Conservation (phyloP, 1,140 invertebrate genomes). For the Halotydeus destructor region DNA sequence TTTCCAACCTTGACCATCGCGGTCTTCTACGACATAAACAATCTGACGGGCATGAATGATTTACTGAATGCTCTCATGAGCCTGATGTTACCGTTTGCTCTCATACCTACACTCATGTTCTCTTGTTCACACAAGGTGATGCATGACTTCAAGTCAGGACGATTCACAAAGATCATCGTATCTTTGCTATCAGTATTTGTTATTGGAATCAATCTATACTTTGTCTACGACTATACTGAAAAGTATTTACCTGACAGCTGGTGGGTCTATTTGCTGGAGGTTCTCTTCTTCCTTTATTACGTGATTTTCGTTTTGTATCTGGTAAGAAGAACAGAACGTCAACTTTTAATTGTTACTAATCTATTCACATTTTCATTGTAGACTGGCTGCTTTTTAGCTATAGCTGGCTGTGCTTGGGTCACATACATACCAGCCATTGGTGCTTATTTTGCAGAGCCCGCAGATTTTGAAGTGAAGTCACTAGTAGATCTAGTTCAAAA, state of each 20-base stretch:
- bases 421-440: constrained; percentile 6
- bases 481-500: too few species aligned
- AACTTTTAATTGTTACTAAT: constrained; percentile 1
- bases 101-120: constrained; percentile 11
- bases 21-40: constrained; percentile 11
- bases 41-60: constrained; percentile 13
- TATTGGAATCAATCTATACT: constrained; percentile 13
- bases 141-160: constrained; percentile 9
- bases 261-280: not conserved
- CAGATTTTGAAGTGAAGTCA: constrained; percentile 4
- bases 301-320: constrained; percentile 13
- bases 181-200: constrained; percentile 10
- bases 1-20: constrained; percentile 24
- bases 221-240: constrained; percentile 8
- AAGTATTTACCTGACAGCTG: not conserved
- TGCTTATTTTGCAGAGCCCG: constrained; percentile 4
- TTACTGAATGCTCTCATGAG: constrained; percentile 12
- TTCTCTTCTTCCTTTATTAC: constrained; percentile 11
- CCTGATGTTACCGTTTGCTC: constrained; percentile 12
- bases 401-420: not conserved
- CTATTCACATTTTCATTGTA: constrained; percentile 4
- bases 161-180: constrained; percentile 4
- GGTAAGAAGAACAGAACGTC: constrained; percentile 8
- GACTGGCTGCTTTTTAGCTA: constrained; percentile 8
- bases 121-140: constrained; percentile 10